Evolutionary conservation across 1,140 invertebrate genomes (phyloP).

Genomic region (Artemia franciscana): DNA sequence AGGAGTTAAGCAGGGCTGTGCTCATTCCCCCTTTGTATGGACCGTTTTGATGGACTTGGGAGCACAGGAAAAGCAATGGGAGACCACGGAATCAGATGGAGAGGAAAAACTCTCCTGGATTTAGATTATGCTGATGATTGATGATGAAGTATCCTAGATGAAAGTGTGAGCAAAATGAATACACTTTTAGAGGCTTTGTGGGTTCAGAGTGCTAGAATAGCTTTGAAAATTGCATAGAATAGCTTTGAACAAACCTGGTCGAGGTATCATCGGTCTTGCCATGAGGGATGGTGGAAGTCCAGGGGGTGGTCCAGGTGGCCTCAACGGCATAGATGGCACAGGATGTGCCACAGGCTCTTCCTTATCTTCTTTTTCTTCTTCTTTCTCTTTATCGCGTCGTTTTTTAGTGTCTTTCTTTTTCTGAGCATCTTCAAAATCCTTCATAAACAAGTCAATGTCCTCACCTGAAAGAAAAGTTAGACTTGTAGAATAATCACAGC

Average conservation of each 20-base stretch:
- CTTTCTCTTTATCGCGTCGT: constrained; percentile 20
- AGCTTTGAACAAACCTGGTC: neutral
- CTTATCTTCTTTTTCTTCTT: neutral
- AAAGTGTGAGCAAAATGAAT: no score
- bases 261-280: constrained; percentile 17
- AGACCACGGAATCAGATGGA: no score
- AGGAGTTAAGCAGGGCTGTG: no score
- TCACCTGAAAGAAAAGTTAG: constrained; percentile 44
- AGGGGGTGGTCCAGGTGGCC: constrained; percentile 26
- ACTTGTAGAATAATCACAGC: no score
- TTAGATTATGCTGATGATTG: no score
- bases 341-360: constrained; percentile 11
- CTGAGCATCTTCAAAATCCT: constrained; percentile 38
- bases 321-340: constrained; percentile 16
- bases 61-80: no score
- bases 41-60: no score
- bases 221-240: neutral
- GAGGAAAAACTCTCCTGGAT: no score
- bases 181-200: no score
- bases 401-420: constrained; percentile 30
- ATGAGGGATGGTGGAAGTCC: constrained; percentile 25
- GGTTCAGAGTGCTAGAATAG: no score
- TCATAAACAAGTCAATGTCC: constrained; percentile 76
- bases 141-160: no score
- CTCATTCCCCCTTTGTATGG: no score